Evolutionary conservation across 2,888 invertebrate species (phyloP).

Genomic region (Drosophila prostipennis): DNA sequence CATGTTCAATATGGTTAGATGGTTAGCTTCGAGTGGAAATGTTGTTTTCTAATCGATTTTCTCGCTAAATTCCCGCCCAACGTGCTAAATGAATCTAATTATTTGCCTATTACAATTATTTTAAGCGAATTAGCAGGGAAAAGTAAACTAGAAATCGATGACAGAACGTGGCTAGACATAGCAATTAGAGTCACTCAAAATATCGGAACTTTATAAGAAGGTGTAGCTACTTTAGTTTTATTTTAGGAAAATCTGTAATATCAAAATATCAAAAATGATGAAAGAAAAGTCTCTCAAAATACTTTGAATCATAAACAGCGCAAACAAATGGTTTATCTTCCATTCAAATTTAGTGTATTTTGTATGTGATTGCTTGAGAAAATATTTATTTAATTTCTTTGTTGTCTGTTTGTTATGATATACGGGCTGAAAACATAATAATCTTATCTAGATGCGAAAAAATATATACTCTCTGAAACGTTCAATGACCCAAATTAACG

Average conservation of each 20-base stretch:
- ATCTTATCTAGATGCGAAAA: conserved; percentile 7
- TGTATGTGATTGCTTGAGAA: background rate
- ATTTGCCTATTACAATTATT: conserved; percentile 34
- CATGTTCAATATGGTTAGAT: conserved; percentile 14
- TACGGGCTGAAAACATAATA: conserved; percentile 1
- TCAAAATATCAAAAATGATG: too few species aligned
- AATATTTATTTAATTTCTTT: conserved; percentile 6
- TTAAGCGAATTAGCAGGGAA: conserved; percentile 14
- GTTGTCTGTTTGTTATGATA: background rate
- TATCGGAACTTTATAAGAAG: background rate
- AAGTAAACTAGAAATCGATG: conserved; percentile 6
- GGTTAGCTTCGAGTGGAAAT: background rate
- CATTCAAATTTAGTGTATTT: background rate
- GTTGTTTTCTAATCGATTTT: conserved; percentile 15
- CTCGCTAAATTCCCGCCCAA: conserved; percentile 13
- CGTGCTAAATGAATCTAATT: conserved; percentile 27
- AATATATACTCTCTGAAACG: background rate
- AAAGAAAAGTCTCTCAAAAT: background rate
- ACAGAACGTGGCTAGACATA: conserved; percentile 20
- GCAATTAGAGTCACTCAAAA: background rate
- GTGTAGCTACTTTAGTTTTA: background rate
- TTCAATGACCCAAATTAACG: conserved; percentile 8
- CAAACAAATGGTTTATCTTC: background rate
- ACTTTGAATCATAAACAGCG: background rate
- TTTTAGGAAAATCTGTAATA: too few species aligned